Percentiles rank a stretch among this genome's conserved stretches.
Evolutionary conservation across 2,888 invertebrate species (phyloP).

Genomic region (Tryphoninae sp.): DNA sequence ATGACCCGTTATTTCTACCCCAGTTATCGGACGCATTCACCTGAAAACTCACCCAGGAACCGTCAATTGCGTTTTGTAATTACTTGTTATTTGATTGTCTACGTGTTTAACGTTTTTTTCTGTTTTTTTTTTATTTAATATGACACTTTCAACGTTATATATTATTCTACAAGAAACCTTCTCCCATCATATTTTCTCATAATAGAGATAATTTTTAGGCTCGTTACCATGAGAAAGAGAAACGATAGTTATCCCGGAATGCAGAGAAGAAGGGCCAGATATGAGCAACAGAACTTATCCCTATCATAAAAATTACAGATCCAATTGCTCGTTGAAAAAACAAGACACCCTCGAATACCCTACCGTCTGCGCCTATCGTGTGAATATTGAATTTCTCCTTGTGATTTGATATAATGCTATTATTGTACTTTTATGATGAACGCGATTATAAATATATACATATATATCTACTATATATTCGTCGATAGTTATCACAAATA

Average conservation of each 20-base stretch:
- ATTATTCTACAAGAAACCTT: constrained; percentile 52
- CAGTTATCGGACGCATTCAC: constrained; percentile 63
- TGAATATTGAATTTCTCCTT: constrained; percentile 79
- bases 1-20: constrained; percentile 62
- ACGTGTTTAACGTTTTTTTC: constrained; percentile 67
- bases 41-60: constrained; percentile 64
- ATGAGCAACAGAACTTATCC: constrained; percentile 62
- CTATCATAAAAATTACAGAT: constrained; percentile 26
- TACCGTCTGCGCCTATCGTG: constrained; percentile 75
- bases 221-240: constrained; percentile 46
- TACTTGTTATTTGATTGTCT: constrained; percentile 74
- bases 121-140: constrained; percentile 69
- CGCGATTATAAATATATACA: constrained; percentile 79
- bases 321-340: constrained; percentile 55
- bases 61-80: constrained; percentile 72
- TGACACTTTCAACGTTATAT: constrained; percentile 64
- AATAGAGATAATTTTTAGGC: constrained; percentile 48
- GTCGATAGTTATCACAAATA: neutral
- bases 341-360: constrained; percentile 70
- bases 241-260: constrained; percentile 31
- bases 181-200: constrained; percentile 54
- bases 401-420: constrained; percentile 80
- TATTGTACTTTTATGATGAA: constrained; percentile 81
- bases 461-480: constrained; percentile 68
- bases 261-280: constrained; percentile 61